Evolutionary conservation across 2,797 vertebrate genomes (phyloP).

Genomic region (Melopsittacus undulatus): DNA sequence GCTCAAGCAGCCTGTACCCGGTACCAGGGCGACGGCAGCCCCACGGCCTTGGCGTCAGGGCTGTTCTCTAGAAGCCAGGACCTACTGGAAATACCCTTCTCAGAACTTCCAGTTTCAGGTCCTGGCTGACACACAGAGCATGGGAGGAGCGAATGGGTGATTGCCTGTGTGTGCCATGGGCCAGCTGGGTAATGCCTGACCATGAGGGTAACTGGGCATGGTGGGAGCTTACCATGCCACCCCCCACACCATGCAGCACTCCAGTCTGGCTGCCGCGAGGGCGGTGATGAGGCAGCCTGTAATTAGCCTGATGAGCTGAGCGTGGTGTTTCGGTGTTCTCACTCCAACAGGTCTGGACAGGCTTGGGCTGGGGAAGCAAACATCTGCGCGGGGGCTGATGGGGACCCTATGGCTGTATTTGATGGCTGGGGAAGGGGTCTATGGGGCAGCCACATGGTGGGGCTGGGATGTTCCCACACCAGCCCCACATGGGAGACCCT

Average conservation of each 20-base stretch:
- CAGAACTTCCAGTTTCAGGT: not conserved
- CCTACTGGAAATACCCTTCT: not conserved
- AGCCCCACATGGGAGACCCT: not conserved
- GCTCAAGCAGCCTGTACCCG: not conserved
- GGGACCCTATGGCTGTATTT: not conserved
- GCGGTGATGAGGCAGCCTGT: not conserved
- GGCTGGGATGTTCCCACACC: rapidly evolving
- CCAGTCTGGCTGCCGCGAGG: not conserved
- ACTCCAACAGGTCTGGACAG: not conserved
- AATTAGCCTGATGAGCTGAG: conserved; percentile 35
- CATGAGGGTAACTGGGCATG: rapidly evolving
- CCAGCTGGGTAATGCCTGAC: not conserved
- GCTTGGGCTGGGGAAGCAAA: not conserved
- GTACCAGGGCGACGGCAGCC: not conserved
- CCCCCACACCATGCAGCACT: not conserved
- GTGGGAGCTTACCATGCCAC: rapidly evolving
- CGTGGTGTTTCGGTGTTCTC: not conserved
- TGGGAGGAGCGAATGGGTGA: not conserved
- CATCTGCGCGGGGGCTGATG: not conserved
- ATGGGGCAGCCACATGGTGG: too few relatives aligned
- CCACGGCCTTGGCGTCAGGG: rapidly evolving
- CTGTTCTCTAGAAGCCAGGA: not conserved
- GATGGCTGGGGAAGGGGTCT: rapidly evolving
- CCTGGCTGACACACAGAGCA: rapidly evolving
- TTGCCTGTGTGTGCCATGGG: not conserved